These are phyloP conservation scores for Carterocephalus palaemon DNA, from an alignment of 2,888 invertebrate genomes.

Conservation along the genomic window DNA sequence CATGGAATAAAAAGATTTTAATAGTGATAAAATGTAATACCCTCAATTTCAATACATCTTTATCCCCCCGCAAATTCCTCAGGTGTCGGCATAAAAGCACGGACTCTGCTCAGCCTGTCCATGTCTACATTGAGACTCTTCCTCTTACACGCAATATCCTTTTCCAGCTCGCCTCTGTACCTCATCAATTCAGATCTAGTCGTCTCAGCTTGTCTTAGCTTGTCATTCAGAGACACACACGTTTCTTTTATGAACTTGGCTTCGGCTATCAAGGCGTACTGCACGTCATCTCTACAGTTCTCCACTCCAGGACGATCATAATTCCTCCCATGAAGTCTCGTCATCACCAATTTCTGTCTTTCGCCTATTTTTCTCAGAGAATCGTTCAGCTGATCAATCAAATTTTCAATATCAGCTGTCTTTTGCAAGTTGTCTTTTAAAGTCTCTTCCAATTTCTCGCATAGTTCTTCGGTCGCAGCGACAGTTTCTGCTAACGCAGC, in stretches of 20 bases:
- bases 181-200: constrained; percentile 75
- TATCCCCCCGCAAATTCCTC: constrained; percentile 80
- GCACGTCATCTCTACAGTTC: constrained; percentile 89
- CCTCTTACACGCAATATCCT: constrained; percentile 84
- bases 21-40: too few relatives aligned
- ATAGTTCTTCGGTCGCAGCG: constrained; percentile 84
- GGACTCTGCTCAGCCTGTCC: constrained; percentile 79
- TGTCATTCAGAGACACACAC: constrained; percentile 71
- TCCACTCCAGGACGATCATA: constrained; percentile 87
- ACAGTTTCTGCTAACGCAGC: constrained; percentile 84
- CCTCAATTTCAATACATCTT: constrained; percentile 11
- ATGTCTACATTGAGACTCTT: constrained; percentile 84
- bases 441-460: constrained; percentile 83
- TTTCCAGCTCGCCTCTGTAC: constrained; percentile 82
- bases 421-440: constrained; percentile 85
- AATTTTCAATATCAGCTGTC: constrained; percentile 86
- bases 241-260: constrained; percentile 80
- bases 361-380: constrained; percentile 85
- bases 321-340: constrained; percentile 86
- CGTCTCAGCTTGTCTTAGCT: constrained; percentile 81
- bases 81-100: constrained; percentile 84
- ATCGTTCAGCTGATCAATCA: constrained; percentile 83
- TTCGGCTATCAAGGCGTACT: constrained; percentile 86
- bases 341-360: constrained; percentile 90
- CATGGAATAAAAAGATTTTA: too few relatives aligned